Evolutionary conservation across 92 coral and sea anemone genomes (phyloP), one percentile per base, ranked within the genome.

Genomic region (Phenganax subtilis): DNA sequence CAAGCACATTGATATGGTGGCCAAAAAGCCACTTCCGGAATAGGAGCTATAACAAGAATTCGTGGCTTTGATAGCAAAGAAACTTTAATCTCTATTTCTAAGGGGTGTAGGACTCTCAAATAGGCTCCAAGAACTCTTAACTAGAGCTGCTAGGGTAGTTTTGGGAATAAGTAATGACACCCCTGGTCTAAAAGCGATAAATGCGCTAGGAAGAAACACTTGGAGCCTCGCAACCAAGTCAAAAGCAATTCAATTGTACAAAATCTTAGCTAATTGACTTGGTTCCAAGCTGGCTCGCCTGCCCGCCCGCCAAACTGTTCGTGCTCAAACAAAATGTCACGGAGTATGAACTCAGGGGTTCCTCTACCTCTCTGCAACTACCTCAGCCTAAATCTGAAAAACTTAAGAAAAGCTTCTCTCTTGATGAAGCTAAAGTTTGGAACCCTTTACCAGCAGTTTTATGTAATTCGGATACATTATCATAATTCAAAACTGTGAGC

Each of bases 301-400:
- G 31, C 57, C 79, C 78, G 44, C 83, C 80, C 5, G 82, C 60
- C 0, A 85, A 88, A 68, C 84, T 81, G 14, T 75, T 81, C 66
- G 25, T 77, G 62, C 55, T 37, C 17, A 81, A 86, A 47, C 54
- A 54, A 1, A 63, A 86, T 60, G 59, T 86, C 69, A 74, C 88
- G 12, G 66, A 86, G 16, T 72, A 86, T 14, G 71, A 56, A 28
- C 72, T 81, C 69, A 81, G 89, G 85, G 83, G 85, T 54, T 81
- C 89, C 82, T 27, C 66, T 63, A 86, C 89, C 70, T 81, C 82
- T 31, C 88, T 86, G 64, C 89, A 85, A 77, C 51, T 88, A 77
- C 88, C 88, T 64, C 71, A 65, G 10, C 86, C 84, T 15, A 88
- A 70, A 20, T 51, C 88, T 56, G 86, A 81, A 75, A 80, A 63